Conservation (phyloP, 1,140 invertebrate species). For the Macrocentrus cingulum region DNA sequence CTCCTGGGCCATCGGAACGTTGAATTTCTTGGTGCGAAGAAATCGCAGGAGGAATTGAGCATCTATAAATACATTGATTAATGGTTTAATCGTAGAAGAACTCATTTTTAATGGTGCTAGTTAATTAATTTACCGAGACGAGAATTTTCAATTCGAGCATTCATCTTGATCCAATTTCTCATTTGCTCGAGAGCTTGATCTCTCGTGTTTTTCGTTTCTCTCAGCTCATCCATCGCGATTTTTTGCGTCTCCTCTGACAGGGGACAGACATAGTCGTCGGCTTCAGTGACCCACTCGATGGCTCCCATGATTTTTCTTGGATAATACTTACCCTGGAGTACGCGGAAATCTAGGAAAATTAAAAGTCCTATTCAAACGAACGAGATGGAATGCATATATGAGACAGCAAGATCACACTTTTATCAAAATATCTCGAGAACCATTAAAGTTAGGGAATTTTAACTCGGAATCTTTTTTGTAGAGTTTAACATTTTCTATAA, state of each 20-base stretch:
- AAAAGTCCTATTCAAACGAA: neutral
- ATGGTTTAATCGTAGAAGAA: too few relatives aligned
- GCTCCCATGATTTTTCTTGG: conserved; percentile 40
- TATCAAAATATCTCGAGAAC: too few relatives aligned
- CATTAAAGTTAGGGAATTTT: too few relatives aligned
- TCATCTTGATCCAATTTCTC: conserved; percentile 72
- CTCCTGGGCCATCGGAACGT: conserved; percentile 78
- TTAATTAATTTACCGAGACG: conserved; percentile 66
- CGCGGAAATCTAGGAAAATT: neutral
- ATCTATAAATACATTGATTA: too few relatives aligned
- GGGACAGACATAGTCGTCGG: conserved; percentile 65
- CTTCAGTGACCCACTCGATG: conserved; percentile 58
- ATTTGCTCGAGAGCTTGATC: conserved; percentile 69
- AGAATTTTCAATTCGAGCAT: conserved; percentile 69
- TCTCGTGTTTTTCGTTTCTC: conserved; percentile 69
- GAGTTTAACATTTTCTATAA: too few relatives aligned
- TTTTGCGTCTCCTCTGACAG: conserved; percentile 64
- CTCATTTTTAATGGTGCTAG: too few relatives aligned
- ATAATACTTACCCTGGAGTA: neutral
- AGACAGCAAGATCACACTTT: too few relatives aligned
- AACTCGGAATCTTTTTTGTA: too few relatives aligned
- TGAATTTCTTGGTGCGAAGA: conserved; percentile 81
- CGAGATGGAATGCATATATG: too few relatives aligned
- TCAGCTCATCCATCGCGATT: conserved; percentile 68
- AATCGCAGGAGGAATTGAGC: conserved; percentile 75